Percentiles rank a stretch among this genome's conserved stretches.
phyloP scores from a whole-genome alignment of 2,888 invertebrate genomes.

The Netelia inedita region DNA sequence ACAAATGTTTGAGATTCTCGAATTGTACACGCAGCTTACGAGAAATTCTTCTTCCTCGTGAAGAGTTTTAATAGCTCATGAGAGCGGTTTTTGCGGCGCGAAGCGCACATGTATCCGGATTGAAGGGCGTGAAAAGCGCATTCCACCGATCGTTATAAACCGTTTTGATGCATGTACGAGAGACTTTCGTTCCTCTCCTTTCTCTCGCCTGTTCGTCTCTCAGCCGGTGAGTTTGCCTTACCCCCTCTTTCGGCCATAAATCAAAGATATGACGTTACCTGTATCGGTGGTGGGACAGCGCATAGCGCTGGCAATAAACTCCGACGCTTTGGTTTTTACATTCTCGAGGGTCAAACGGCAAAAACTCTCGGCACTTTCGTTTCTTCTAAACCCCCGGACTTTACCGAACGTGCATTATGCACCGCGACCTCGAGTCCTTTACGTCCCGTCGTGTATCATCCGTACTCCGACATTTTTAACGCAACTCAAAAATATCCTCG shows the following conservation, averaged over 20 bases:
- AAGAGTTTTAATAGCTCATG: conserved; percentile 59
- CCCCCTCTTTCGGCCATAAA: conserved; percentile 76
- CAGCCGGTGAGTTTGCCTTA: conserved; percentile 70
- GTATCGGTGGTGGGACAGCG: conserved; percentile 77
- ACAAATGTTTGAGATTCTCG: conserved; percentile 53
- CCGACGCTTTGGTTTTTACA: conserved; percentile 56
- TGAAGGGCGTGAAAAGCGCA: conserved; percentile 82
- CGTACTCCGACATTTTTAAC: neutral
- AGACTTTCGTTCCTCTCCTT: conserved; percentile 51
- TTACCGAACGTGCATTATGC: neutral
- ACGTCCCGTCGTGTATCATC: conserved; percentile 3
- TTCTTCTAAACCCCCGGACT: neutral
- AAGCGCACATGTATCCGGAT: conserved; percentile 73
- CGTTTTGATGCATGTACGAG: conserved; percentile 65
- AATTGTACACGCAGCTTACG: conserved; percentile 37
- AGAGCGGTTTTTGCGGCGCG: conserved; percentile 36
- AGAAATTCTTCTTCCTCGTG: conserved; percentile 47
- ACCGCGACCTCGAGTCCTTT: neutral
- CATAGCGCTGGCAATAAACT: conserved; percentile 68
- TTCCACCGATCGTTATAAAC: conserved; percentile 77
- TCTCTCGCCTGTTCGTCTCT: conserved; percentile 65
- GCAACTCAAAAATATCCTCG: neutral
- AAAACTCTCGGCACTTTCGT: conserved; percentile 23
- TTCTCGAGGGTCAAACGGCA: conserved; percentile 56
- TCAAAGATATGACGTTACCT: conserved; percentile 78